These are phyloP conservation scores for Cryptotis parvus DNA, from an alignment of 2,113 vertebrate genomes.

Conservation along the genomic window DNA sequence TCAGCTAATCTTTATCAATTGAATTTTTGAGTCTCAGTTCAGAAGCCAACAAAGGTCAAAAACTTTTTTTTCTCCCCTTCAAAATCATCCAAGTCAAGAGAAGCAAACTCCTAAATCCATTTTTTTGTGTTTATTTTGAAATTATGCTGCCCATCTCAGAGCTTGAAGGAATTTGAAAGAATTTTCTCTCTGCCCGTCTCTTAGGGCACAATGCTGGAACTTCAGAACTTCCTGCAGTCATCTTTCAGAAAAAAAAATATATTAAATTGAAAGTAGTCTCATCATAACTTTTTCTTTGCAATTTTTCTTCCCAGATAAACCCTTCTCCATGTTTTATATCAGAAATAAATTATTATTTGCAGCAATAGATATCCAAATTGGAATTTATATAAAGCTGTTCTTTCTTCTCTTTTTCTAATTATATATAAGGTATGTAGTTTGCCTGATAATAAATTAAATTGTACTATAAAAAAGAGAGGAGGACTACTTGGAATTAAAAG, in stretches of 20 bases:
- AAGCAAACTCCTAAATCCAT: neutral
- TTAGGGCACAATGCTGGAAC: neutral
- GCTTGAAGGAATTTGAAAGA: neutral
- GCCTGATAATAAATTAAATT: slow-evolving; percentile 15
- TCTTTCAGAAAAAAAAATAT: neutral
- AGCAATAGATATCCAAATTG: neutral
- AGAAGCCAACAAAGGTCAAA: neutral
- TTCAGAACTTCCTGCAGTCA: neutral
- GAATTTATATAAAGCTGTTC: neutral
- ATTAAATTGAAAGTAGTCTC: neutral
- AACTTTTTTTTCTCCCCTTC: neutral
- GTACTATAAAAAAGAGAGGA: slow-evolving; percentile 52
- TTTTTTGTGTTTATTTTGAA: neutral
- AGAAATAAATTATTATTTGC: neutral
- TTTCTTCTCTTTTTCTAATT: too few species aligned
- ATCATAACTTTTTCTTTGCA: neutral
- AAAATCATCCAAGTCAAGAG: neutral
- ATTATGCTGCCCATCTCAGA: neutral
- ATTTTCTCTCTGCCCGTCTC: neutral
- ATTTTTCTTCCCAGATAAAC: neutral
- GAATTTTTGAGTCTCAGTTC: neutral
- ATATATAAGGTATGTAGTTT: neutral
- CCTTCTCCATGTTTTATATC: neutral
- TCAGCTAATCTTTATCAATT: neutral
- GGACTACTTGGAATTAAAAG: slow-evolving; percentile 68